Evolutionary conservation across 92 coral and sea anemone species (phyloP), one percentile per base, ranked within the genome.

Genomic region (Desmophyllum pertusum): DNA sequence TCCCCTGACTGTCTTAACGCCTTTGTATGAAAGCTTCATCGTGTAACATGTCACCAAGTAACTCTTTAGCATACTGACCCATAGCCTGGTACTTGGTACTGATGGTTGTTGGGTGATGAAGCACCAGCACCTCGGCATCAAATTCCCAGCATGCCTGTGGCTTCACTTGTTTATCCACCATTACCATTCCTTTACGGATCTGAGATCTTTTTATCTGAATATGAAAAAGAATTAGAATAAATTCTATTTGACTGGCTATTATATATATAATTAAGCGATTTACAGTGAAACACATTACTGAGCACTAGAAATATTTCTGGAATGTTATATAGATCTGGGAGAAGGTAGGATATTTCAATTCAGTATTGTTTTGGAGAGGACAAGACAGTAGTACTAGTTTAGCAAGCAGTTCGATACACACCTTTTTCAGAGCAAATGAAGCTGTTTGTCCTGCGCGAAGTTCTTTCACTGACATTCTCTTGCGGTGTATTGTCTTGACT

Each of bases 101-200:
- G 84, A 97, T 97, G 8, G 99, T 97, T 6, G 99, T 97, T 14
- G 99, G 99, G 77, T 97, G 99, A 65, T 97, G 99, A 7, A 97
- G 89, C 21, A 97, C 94, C 29, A 97, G 70, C 52, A 97, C 98
- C 73, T 97, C 99, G 2, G 98, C 98, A 17, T 97, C 97, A 73
- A 97, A 97, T 70, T 97, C 99, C 99, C 99, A 97, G 79, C 99
- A 97, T 0, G 99, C 92, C 73, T 90, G 94, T 25, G 99, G 99
- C 38, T 92, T 92, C 25, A 97, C 88, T 55, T 92, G 93, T 80
- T 92, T 95, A 78, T 97, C 99, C 36, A 97, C 91, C 87, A 97
- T 87, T 6, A 97, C 98, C 99, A 97, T 97, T 80, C 99, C 99
- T 76, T 97, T 97, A 10, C 99, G 94, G 67, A 97, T 97, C 59